Evolutionary conservation across 2,797 vertebrate genomes (phyloP).

Genomic region (Chaunax sp.): DNA sequence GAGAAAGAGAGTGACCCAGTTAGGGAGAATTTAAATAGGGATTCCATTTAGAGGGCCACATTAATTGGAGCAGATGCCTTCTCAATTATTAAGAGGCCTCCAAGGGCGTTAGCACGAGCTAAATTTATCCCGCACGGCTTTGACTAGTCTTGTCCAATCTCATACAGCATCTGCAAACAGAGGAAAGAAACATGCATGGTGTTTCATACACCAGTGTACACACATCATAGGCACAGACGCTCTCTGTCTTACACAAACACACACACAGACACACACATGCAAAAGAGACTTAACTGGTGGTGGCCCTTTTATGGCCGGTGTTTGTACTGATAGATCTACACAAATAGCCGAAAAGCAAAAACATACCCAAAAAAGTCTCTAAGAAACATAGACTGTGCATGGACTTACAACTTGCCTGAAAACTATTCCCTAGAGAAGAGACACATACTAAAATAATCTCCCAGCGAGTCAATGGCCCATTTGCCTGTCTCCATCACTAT

Average conservation of each 20-base stretch:
- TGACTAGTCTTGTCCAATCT: slow-evolving; percentile 79
- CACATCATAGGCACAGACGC: slow-evolving; percentile 27
- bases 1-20: slow-evolving; percentile 85
- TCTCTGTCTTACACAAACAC: not conserved
- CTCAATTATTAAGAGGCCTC: slow-evolving; percentile 89
- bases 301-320: not conserved
- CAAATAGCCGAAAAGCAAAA: slow-evolving; percentile 8
- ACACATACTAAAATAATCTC: slow-evolving; percentile 51
- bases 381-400: slow-evolving; percentile 11
- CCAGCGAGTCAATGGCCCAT: slow-evolving; percentile 50
- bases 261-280: slow-evolving; percentile 11
- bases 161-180: slow-evolving; percentile 76
- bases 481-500: slow-evolving; percentile 34
- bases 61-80: slow-evolving; percentile 91
- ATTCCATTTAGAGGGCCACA: slow-evolving; percentile 88
- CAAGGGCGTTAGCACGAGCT: slow-evolving; percentile 83
- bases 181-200: slow-evolving; percentile 56
- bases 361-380: not conserved
- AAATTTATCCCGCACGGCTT: slow-evolving; percentile 82
- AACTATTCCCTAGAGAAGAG: slow-evolving; percentile 41
- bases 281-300: slow-evolving; percentile 7
- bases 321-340: slow-evolving; percentile 9
- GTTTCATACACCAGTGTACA: slow-evolving; percentile 57
- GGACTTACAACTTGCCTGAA: slow-evolving; percentile 5
- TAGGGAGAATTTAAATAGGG: slow-evolving; percentile 87